Evolutionary conservation across 2,113 vertebrate species (phyloP).

Genomic region (Oenanthe melanoleuca): DNA sequence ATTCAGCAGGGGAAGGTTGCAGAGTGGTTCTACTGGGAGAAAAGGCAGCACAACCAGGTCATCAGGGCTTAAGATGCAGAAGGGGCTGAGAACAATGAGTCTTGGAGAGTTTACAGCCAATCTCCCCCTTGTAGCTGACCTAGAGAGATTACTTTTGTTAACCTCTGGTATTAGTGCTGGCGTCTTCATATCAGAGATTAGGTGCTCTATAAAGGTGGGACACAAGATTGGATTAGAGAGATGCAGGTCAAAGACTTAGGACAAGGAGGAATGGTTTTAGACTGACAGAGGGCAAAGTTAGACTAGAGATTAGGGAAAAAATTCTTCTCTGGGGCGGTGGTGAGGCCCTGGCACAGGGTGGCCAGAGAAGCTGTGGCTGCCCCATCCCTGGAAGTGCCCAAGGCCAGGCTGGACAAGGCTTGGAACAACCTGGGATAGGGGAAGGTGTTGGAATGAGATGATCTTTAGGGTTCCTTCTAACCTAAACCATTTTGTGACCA

Average conservation of each 20-base stretch:
- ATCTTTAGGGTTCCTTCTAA: neutral
- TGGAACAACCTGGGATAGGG: neutral
- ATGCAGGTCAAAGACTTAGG: neutral
- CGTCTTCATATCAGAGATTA: slow-evolving; percentile 22
- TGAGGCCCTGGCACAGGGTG: neutral
- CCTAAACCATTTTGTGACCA: neutral
- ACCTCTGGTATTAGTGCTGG: slow-evolving; percentile 8
- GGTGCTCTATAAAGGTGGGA: neutral
- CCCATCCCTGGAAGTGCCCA: neutral
- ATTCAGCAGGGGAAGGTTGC: neutral
- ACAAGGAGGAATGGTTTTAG: neutral
- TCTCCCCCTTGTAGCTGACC: neutral
- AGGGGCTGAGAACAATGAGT: neutral
- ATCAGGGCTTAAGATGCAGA: neutral
- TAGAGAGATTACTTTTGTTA: slow-evolving; percentile 16
- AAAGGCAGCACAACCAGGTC: neutral
- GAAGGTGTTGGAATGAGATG: neutral
- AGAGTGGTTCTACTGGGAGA: neutral
- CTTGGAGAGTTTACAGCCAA: neutral
- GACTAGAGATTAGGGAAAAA: neutral
- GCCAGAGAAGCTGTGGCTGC: neutral
- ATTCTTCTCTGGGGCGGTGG: neutral
- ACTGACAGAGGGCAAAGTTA: neutral
- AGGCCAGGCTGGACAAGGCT: rapidly evolving
- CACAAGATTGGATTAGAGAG: slow-evolving; percentile 2